Evolutionary conservation across 2,797 vertebrate genomes (phyloP).

Genomic region (Galaxias olidus): DNA sequence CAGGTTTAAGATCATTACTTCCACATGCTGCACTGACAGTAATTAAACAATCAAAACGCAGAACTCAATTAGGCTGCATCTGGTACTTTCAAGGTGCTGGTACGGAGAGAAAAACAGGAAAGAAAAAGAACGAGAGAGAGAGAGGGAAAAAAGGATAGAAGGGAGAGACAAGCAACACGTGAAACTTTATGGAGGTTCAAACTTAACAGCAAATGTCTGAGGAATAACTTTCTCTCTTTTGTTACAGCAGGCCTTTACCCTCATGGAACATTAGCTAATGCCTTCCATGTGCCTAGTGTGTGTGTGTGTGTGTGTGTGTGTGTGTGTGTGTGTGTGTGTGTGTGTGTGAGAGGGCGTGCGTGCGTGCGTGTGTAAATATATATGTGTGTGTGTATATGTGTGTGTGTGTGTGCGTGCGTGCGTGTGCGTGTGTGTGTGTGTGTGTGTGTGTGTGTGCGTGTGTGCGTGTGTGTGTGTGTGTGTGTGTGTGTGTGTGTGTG

Average conservation of each 20-base stretch:
- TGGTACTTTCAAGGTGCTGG: slow-evolving; percentile 20
- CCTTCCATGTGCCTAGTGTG: slow-evolving; percentile 40
- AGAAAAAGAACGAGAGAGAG: neutral
- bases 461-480: neutral
- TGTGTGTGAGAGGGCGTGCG: no score
- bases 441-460: slow-evolving; percentile 4
- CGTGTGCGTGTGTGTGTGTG: neutral
- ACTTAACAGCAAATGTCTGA: neutral
- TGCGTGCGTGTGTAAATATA: neutral
- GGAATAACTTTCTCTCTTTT: slow-evolving; percentile 10
- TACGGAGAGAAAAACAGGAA: neutral
- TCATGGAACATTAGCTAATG: slow-evolving; percentile 53
- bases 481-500: slow-evolving; percentile 13
- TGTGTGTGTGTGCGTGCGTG: slow-evolving; percentile 13
- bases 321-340: neutral
- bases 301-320: neutral
- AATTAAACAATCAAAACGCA: slow-evolving; percentile 58
- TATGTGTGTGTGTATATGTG: neutral
- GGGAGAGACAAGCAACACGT: slow-evolving; percentile 7
- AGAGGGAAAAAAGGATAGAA: slow-evolving; percentile 1
- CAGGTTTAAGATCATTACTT: slow-evolving; percentile 41
- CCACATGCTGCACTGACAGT: slow-evolving; percentile 54
- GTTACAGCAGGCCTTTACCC: slow-evolving; percentile 46
- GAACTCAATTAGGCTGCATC: slow-evolving; percentile 48
- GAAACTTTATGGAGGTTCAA: slow-evolving; percentile 16